Base-by-base conservation (phyloP, 2,888 invertebrate species). In the Masnerella sp. region DNA sequence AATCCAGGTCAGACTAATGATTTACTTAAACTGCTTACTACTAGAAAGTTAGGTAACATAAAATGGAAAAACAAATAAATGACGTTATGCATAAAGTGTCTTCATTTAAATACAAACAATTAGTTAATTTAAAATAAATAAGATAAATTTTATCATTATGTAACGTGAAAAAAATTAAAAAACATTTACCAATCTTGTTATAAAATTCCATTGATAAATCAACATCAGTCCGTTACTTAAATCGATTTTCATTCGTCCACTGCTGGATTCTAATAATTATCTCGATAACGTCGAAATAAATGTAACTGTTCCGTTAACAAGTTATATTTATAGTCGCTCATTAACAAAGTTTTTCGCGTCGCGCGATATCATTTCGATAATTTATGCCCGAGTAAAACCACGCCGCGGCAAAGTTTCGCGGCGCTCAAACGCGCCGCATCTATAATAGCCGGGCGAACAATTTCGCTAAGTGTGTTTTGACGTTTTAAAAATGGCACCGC, bases 161-260 rank as follows among this genome's bases (percentile, higher is more conserved):
- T n/a, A n/a, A n/a, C n/a, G n/a, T n/a, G n/a, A n/a, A n/a, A n/a
- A 58, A 30, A 67, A 51, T 51, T 67, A 58, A 58, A 58, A 67
- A 67, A 58, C 52, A 67, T 58, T 58, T 43, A 25, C 58, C n/a
- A 7, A 9, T 12, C 25, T 30, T 54, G 47, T 59, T 40, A 56
- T 22, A 65, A 32, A 12, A 47, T 18, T 11, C n/a, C 32, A n/a
- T n/a, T n/a, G n/a, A n/a, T 14, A 18, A 49, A 42, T 28, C 54
- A 20, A 34, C 28, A 45, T 52, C 5, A 54, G 25, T 36, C 8
- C n/a, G 18, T 34, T 43, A 43, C 43, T 54, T 49, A 62, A 51
- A 32, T 36, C 38, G 25, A 65, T 47, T 65, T 47, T 34, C 32
- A 34, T 38, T 61, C 20, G 18, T 14, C 49, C 11, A n/a, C 52